Evolutionary conservation across 2,797 vertebrate genomes (phyloP).

Genomic region (Heteromormyrus szaboi): DNA sequence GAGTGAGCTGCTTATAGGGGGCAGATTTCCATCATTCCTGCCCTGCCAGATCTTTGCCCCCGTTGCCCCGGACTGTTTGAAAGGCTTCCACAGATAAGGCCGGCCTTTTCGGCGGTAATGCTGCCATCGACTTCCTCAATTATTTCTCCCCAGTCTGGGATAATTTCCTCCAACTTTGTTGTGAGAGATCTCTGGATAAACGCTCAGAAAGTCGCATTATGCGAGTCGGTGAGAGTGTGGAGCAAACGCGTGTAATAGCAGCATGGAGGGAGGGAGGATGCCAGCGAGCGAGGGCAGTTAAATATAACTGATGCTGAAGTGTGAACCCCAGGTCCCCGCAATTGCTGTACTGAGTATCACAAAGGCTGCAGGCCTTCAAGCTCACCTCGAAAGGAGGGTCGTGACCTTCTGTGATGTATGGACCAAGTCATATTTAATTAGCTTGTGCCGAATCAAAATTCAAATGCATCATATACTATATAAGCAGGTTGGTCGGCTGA

Average conservation of each 20-base stretch:
- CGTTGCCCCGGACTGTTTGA: conserved; percentile 28
- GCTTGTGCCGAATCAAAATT: neutral
- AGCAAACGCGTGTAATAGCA: conserved; percentile 27
- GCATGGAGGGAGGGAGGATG: conserved; percentile 1
- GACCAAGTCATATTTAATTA: neutral
- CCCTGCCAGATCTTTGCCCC: conserved; percentile 20
- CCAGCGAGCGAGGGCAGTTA: neutral
- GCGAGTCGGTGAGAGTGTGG: conserved; percentile 30
- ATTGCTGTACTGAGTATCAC: neutral
- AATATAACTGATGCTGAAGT: neutral
- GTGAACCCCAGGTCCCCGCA: neutral
- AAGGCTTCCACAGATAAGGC: conserved; percentile 34
- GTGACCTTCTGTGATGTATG: neutral
- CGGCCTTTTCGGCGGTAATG: conserved; percentile 25
- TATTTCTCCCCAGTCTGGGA: conserved; percentile 26
- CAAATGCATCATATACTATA: neutral
- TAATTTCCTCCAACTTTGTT: conserved; percentile 42
- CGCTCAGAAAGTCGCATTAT: conserved; percentile 20
- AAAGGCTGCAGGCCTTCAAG: neutral
- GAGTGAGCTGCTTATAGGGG: neutral
- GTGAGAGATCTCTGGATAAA: conserved; percentile 38
- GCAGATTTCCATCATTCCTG: conserved; percentile 8
- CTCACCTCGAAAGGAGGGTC: neutral
- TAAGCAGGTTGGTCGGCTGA: neutral
- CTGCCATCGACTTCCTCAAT: conserved; percentile 22